A percentile compares a stretch with the other conserved stretches of the same genome.
These are phyloP conservation scores for Xenopus tropicalis DNA, from an alignment of 2,113 vertebrate species.

Conservation along the genomic window DNA sequence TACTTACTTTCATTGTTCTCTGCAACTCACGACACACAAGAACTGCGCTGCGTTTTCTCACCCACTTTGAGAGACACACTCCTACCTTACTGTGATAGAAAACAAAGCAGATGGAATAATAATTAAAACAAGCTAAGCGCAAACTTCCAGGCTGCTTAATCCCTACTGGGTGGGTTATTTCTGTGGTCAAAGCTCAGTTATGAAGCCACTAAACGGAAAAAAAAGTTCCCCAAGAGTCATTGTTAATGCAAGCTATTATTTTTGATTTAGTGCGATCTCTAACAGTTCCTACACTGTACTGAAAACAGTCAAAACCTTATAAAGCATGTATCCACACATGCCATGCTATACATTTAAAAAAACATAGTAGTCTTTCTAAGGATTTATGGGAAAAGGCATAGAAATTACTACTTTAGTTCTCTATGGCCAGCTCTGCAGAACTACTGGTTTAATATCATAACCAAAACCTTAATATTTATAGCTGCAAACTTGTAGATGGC, in stretches of 20 bases:
- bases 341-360: no score
- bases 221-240: neutral
- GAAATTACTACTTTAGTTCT: no score
- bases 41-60: neutral
- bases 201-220: neutral
- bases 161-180: neutral
- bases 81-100: neutral
- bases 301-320: no score
- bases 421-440: no score
- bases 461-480: no score
- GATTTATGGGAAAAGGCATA: no score
- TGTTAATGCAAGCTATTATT: neutral
- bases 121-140: conserved; percentile 10
- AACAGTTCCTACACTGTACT: no score
- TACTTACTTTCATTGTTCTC: neutral
- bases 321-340: no score
- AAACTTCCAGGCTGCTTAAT: neutral
- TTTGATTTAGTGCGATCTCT: no score
- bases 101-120: conserved; percentile 18
- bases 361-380: no score
- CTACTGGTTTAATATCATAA: no score
- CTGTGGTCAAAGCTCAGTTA: neutral
- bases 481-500: no score
- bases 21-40: neutral
- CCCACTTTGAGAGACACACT: neutral